Evolutionary conservation across 2,113 vertebrate species (phyloP), one percentile per base, ranked within the genome.

Genomic region (Sminthopsis crassicaudata): DNA sequence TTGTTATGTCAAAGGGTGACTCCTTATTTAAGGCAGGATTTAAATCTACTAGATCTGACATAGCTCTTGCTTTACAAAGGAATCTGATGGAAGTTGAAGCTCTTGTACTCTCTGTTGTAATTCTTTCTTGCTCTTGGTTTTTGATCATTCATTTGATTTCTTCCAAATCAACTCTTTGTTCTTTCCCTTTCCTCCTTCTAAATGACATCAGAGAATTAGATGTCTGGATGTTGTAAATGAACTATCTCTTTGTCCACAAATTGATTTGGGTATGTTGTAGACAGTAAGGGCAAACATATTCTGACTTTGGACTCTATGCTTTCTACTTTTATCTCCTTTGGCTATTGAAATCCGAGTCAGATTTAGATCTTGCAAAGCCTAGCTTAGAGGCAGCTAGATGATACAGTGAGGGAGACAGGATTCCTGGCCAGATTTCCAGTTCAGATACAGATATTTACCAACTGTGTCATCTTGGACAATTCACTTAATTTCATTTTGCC

Each of bases 91-190:
- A 93, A 52, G 36, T 11, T 0, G 3, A 89, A 11, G 53, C 51
- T 89, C 46, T 67, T 89, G 14, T 42, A 48, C 16, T 60, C 36
- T 46, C 90, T 84, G 53, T 92, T 16, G 46, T 57, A 54, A 53
- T 11, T 76, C 30, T 93, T 27, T 92, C 53, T 54, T 88, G 76
- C 97, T 60, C 76, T 53, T 91, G 46, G 5, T 94, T 91, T 93
- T 26, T 84, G 48, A 92, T 42, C 91, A 90, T 90, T 93, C 25
- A 22, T 95, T 95, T 84, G 84, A 88, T 96, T 60, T 16, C 54
- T 91, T 0, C 90, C 53, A 22, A 36, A 25, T 30, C 52, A 24
- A 57, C 76, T 95, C 26, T 76, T 0, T 90, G 96, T 57, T 76
- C 4, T 23, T 42, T 84, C 7, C n/a, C 60, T 6, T 6, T 19